Evolutionary conservation across 2,797 vertebrate species (phyloP).

Genomic region (Mycteria americana): DNA sequence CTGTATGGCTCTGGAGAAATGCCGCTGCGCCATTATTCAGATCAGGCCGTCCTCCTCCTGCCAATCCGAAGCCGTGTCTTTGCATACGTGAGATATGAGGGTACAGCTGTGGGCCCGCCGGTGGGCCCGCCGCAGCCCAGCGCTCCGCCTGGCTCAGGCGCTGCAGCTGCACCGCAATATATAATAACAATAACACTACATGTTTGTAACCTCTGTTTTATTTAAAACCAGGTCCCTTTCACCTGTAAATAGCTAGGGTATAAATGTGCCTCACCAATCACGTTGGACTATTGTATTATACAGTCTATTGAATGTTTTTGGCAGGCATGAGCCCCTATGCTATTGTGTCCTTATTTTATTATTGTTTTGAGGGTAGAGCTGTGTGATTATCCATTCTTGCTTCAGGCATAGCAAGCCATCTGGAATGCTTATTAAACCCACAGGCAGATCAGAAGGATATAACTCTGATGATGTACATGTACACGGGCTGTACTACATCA

Average conservation of each 20-base stretch:
- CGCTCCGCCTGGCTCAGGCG: background rate
- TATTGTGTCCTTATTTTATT: constrained; percentile 78
- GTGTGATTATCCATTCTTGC: constrained; percentile 81
- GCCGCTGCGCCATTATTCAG: background rate
- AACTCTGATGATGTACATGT: constrained; percentile 70
- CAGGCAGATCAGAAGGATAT: constrained; percentile 75
- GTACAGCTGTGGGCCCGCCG: background rate
- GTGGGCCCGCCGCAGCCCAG: background rate
- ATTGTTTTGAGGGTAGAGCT: constrained; percentile 75
- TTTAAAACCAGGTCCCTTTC: constrained; percentile 69
- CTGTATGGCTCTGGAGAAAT: background rate
- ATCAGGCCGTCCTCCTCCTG: background rate
- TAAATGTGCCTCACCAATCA: constrained; percentile 71
- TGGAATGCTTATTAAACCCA: constrained; percentile 80
- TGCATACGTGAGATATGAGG: background rate
- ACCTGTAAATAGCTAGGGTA: constrained; percentile 64
- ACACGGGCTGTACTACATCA: constrained; percentile 70
- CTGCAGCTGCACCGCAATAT: background rate
- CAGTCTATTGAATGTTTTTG: constrained; percentile 72
- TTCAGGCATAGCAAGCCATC: constrained; percentile 79
- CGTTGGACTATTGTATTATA: constrained; percentile 70
- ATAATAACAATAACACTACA: background rate
- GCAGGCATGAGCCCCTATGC: constrained; percentile 69
- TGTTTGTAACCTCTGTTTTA: constrained; percentile 53
- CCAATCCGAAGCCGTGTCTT: background rate